Percentiles rank a stretch among this genome's conserved stretches.
Evolutionary conservation across 2,888 invertebrate species (phyloP).

Genomic region (Apamea sordens): DNA sequence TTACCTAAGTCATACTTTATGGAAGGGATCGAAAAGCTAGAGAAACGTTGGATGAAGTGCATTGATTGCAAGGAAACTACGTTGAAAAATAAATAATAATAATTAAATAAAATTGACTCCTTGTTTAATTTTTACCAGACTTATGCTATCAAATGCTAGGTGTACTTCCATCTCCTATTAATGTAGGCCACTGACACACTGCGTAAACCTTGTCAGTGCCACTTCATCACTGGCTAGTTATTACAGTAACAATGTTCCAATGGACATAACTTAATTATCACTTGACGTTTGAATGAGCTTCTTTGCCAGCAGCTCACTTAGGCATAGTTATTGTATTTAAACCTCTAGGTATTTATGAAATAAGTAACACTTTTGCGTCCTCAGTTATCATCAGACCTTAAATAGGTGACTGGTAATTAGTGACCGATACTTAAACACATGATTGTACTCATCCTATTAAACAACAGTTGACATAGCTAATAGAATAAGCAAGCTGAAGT

Average conservation of each 20-base stretch:
- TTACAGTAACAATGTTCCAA: conserved; percentile 13
- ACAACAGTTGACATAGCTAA: too few relatives aligned
- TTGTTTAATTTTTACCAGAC: too few relatives aligned
- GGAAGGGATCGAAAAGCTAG: too few relatives aligned
- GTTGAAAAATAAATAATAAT: too few relatives aligned
- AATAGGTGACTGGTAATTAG: too few relatives aligned
- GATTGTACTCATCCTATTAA: too few relatives aligned
- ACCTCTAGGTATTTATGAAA: neutral
- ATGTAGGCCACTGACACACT: conserved; percentile 5
- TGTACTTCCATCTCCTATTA: neutral
- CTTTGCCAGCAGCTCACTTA: neutral
- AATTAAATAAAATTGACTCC: too few relatives aligned
- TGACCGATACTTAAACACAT: too few relatives aligned
- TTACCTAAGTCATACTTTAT: too few relatives aligned
- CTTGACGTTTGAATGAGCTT: conserved; percentile 1
- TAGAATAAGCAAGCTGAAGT: too few relatives aligned
- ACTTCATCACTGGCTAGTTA: neutral
- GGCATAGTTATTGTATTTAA: neutral
- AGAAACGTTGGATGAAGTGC: too few relatives aligned
- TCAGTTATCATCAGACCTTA: neutral
- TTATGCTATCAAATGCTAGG: neutral
- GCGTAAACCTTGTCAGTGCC: neutral
- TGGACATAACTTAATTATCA: conserved; percentile 4
- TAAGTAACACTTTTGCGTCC: neutral
- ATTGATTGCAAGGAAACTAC: too few relatives aligned